phyloP scores from a whole-genome alignment of 2,888 invertebrate species.

The Deilephila elpenor region DNA sequence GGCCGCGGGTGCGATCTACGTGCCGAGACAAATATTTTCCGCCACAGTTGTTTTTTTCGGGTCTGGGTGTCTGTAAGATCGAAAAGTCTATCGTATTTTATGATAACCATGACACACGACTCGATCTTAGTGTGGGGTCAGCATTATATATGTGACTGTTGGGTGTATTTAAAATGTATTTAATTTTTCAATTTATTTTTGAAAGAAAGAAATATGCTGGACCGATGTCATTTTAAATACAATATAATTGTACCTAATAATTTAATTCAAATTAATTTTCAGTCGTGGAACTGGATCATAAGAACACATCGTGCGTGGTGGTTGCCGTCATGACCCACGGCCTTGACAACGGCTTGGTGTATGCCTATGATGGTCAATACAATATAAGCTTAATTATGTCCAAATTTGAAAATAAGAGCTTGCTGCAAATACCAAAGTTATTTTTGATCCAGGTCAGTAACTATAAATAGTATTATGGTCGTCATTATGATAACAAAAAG shows the following conservation, averaged over 20 bases:
- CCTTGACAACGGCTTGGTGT: conserved; percentile 32
- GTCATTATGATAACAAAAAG: background rate
- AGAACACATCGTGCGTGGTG: conserved; percentile 61
- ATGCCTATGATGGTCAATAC: conserved; percentile 37
- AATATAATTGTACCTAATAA: background rate
- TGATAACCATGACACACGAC: too few species aligned
- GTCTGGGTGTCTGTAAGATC: too few species aligned
- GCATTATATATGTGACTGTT: too few species aligned
- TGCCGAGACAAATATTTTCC: too few species aligned
- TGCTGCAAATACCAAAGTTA: conserved; percentile 37
- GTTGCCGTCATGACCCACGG: conserved; percentile 68
- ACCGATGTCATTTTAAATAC: background rate
- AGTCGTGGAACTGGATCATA: conserved; percentile 63
- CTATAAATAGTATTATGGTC: background rate
- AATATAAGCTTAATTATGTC: conserved; percentile 32
- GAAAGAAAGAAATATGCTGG: background rate
- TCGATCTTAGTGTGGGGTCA: too few species aligned
- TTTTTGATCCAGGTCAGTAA: conserved; percentile 36
- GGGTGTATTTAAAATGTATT: too few species aligned
- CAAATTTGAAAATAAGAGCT: conserved; percentile 37
- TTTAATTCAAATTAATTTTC: conserved; percentile 23
- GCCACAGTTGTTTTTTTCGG: too few species aligned
- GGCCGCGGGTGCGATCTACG: too few species aligned
- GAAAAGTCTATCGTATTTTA: too few species aligned
- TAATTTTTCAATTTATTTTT: background rate